Conservation (phyloP, 2,113 vertebrate species). For the Microtus richardsoni region DNA sequence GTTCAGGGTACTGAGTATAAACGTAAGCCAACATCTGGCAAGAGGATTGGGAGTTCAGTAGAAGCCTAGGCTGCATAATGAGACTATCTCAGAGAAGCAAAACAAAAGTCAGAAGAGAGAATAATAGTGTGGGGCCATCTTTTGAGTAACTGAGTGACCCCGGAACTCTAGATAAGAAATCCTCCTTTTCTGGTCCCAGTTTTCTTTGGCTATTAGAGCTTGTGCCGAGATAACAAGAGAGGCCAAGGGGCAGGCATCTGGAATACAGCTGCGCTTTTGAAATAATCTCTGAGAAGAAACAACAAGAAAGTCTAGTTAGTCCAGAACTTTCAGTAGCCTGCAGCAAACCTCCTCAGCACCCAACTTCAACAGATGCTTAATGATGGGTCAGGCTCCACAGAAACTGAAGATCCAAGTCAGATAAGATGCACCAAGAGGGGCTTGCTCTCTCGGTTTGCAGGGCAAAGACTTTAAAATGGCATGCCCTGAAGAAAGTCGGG, state of each 20-base stretch:
- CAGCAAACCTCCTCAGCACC: neutral
- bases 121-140: neutral
- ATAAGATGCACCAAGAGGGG: no score
- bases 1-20: neutral
- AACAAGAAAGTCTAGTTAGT: neutral
- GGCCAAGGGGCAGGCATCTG: neutral
- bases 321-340: neutral
- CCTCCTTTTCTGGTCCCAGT: neutral
- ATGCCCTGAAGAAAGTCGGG: neutral
- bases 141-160: neutral
- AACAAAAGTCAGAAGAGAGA: no score
- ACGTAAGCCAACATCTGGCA: neutral
- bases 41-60: neutral
- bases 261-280: neutral
- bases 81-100: neutral
- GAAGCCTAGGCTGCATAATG: neutral
- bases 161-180: neutral
- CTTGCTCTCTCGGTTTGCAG: no score
- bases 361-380: neutral
- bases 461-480: no score
- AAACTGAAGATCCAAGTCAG: no score
- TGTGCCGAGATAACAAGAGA: neutral
- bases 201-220: slow-evolving; percentile 9
- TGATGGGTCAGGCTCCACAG: no score
- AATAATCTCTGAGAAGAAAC: neutral